A percentile compares a stretch with the other conserved stretches of the same genome.
Conservation (phyloP, 1,140 invertebrate genomes). For the Conus betulinus region DNA sequence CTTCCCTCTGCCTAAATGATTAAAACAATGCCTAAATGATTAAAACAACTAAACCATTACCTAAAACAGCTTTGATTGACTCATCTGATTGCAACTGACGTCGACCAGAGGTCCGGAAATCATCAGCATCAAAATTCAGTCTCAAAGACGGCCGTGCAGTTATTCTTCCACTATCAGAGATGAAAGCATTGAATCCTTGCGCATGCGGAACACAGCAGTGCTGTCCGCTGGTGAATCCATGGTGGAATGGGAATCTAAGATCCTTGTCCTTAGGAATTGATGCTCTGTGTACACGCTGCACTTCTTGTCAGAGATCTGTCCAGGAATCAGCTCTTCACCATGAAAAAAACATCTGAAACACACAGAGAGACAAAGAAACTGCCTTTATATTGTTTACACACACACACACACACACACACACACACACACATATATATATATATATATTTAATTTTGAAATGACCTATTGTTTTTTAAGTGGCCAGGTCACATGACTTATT, state of each 20-base stretch:
- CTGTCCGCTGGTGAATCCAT: conserved; percentile 57
- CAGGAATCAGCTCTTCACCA: neutral
- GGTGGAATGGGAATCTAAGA: neutral
- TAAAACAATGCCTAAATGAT: neutral
- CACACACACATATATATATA: no score
- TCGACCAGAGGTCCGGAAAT: neutral
- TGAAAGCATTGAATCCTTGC: conserved; percentile 62
- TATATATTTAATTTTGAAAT: no score
- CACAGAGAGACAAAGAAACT: neutral
- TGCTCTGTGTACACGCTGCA: neutral
- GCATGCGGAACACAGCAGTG: conserved; percentile 60
- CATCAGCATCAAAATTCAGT: conserved; percentile 34
- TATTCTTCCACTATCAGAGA: conserved; percentile 45
- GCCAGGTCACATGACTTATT: no score
- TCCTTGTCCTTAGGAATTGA: neutral
- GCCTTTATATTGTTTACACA: no score
- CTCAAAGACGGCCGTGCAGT: conserved; percentile 38
- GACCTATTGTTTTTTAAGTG: no score
- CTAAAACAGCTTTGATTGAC: conserved; percentile 5
- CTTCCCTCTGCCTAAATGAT: neutral
- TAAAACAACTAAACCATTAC: neutral
- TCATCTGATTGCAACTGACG: neutral
- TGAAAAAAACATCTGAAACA: neutral
- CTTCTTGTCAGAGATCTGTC: neutral
- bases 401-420: no score